Evolutionary conservation across 2,888 invertebrate species (phyloP).

Genomic region (Lysandra bellargus): DNA sequence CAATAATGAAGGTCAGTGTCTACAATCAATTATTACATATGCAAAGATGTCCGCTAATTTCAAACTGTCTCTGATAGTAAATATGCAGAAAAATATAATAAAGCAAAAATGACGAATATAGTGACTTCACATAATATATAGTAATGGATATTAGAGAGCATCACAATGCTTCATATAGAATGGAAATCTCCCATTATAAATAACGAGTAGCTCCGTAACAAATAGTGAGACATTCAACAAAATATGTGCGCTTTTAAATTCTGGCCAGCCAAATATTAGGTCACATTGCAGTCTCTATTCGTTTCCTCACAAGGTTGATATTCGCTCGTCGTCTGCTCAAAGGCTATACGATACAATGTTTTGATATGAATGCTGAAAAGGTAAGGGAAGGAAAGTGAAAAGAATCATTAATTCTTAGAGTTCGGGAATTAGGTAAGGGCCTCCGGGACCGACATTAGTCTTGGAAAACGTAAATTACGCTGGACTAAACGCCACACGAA

Average conservation of each 20-base stretch:
- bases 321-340: background rate
- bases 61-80: background rate
- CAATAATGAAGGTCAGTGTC: no score
- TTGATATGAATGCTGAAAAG: constrained; percentile 25
- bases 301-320: background rate
- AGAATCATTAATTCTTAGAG: constrained; percentile 27
- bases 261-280: constrained; percentile 19
- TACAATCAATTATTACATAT: no score
- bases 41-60: background rate
- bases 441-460: background rate
- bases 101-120: background rate
- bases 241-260: constrained; percentile 27
- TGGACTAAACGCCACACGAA: no score
- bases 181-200: background rate
- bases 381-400: constrained; percentile 17
- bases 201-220: constrained; percentile 24
- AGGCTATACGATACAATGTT: constrained; percentile 27
- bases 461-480: background rate
- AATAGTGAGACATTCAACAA: constrained; percentile 28
- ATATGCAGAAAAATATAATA: background rate
- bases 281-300: constrained; percentile 12
- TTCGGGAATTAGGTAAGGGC: constrained; percentile 14
- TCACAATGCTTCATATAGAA: background rate
- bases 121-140: background rate
- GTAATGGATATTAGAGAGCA: background rate